phyloP scores from a whole-genome alignment of 2,797 vertebrate species.

The Gymnodraco acuticeps region DNA sequence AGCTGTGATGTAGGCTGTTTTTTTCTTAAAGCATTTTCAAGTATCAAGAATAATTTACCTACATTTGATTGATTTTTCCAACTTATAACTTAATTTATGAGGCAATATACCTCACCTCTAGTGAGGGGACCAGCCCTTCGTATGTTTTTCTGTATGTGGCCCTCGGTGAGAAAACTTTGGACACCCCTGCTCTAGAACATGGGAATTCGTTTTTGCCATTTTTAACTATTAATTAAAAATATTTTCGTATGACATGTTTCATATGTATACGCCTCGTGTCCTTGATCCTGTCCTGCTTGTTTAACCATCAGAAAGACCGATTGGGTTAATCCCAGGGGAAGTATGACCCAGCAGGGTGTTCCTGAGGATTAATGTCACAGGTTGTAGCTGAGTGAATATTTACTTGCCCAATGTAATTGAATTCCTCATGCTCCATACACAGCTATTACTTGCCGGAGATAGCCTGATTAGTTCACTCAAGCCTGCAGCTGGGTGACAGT shows the following conservation, averaged over 20 bases:
- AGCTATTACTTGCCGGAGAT: conserved; percentile 59
- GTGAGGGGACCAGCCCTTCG: no score
- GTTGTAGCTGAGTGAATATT: conserved; percentile 70
- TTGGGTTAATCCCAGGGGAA: conserved; percentile 51
- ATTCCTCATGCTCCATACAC: conserved; percentile 65
- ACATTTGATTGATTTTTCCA: no score
- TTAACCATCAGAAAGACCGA: conserved; percentile 46
- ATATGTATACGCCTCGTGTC: conserved; percentile 10
- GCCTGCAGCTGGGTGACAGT: conserved; percentile 51
- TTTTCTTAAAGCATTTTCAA: no score
- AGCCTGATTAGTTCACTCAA: conserved; percentile 70
- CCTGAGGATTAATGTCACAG: conserved; percentile 67
- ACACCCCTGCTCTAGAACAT: no score
- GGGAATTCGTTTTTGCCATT: conserved; percentile 1
- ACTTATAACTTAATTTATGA: no score
- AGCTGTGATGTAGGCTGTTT: no score
- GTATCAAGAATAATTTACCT: no score
- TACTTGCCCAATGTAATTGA: conserved; percentile 75
- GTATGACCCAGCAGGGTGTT: conserved; percentile 41
- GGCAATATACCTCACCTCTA: no score
- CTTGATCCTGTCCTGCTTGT: conserved; percentile 36
- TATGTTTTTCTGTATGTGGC: no score
- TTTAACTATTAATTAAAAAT: conserved; percentile 13
- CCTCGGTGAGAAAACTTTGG: no score
- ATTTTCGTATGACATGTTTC: conserved; percentile 21